Evolutionary conservation across 2,888 invertebrate species (phyloP).

Genomic region (Tuberolachnus salignus): DNA sequence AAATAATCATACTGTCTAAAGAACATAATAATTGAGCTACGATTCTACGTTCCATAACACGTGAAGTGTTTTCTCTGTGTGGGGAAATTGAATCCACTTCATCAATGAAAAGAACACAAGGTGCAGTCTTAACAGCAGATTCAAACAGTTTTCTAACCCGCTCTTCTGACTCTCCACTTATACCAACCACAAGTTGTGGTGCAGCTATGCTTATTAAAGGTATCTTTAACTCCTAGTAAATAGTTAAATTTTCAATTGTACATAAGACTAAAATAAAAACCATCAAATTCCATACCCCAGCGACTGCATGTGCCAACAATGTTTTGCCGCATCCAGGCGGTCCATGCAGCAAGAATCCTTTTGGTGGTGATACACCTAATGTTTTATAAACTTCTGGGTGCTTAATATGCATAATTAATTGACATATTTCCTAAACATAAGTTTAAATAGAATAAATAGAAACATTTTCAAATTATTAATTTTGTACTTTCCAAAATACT

Average conservation of each 20-base stretch:
- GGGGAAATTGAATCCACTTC: no score
- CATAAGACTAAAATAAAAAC: constrained; percentile 19
- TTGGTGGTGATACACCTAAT: constrained; percentile 84
- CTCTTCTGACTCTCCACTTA: constrained; percentile 95
- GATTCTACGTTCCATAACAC: background rate
- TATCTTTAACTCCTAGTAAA: constrained; percentile 76
- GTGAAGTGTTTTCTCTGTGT: constrained; percentile 65
- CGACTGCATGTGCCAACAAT: constrained; percentile 79
- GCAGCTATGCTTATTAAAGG: constrained; percentile 87
- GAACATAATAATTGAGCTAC: background rate
- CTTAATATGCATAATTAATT: constrained; percentile 81
- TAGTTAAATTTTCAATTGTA: background rate
- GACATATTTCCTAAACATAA: constrained; percentile 69
- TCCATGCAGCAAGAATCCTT: constrained; percentile 91
- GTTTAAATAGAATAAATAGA: constrained; percentile 25
- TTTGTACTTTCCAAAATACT: background rate
- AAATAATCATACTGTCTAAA: constrained; percentile 13
- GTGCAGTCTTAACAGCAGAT: constrained; percentile 74
- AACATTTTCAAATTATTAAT: background rate
- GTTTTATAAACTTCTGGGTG: constrained; percentile 87
- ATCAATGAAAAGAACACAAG: constrained; percentile 68
- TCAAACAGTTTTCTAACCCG: constrained; percentile 90
- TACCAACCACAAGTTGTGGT: constrained; percentile 90
- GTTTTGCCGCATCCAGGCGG: constrained; percentile 96
- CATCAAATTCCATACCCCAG: constrained; percentile 69